These are phyloP conservation scores for Protonemura montana DNA, from an alignment of 2,888 invertebrate genomes.

Conservation along the genomic window DNA sequence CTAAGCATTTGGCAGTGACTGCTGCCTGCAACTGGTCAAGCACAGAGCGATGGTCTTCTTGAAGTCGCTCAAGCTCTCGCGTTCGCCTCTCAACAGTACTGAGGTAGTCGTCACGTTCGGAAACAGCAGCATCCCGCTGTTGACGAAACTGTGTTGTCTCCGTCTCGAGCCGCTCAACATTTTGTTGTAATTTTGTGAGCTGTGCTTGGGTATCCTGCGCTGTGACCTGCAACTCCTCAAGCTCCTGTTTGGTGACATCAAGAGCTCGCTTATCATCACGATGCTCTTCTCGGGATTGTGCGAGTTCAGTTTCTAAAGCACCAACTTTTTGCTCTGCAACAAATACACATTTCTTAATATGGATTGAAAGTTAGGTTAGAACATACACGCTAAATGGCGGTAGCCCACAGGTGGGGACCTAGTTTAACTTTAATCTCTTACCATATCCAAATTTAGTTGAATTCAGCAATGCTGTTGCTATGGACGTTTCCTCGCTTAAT, in stretches of 20 bases:
- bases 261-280: conserved; percentile 70
- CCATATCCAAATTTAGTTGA: conserved; percentile 70
- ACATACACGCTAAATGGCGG: conserved; percentile 26
- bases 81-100: conserved; percentile 76
- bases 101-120: conserved; percentile 78
- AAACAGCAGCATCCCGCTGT: conserved; percentile 73
- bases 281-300: conserved; percentile 68
- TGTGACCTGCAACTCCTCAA: conserved; percentile 70
- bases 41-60: conserved; percentile 71
- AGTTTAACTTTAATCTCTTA: conserved; percentile 56
- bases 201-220: conserved; percentile 70
- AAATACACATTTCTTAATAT: not conserved
- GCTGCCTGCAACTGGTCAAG: conserved; percentile 79
- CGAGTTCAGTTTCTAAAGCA: conserved; percentile 63
- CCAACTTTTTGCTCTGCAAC: conserved; percentile 66
- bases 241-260: conserved; percentile 68
- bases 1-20: conserved; percentile 84
- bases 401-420: conserved; percentile 9
- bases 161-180: conserved; percentile 68
- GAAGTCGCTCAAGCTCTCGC: conserved; percentile 75
- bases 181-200: conserved; percentile 70
- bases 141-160: conserved; percentile 72
- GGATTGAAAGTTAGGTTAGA: conserved; percentile 36
- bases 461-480: conserved; percentile 77
- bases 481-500: conserved; percentile 75